A percentile compares a stretch with the other conserved stretches of the same genome.
These are phyloP conservation scores for Peromyscus californicus DNA, from an alignment of 2,113 vertebrate species.

Conservation along the genomic window DNA sequence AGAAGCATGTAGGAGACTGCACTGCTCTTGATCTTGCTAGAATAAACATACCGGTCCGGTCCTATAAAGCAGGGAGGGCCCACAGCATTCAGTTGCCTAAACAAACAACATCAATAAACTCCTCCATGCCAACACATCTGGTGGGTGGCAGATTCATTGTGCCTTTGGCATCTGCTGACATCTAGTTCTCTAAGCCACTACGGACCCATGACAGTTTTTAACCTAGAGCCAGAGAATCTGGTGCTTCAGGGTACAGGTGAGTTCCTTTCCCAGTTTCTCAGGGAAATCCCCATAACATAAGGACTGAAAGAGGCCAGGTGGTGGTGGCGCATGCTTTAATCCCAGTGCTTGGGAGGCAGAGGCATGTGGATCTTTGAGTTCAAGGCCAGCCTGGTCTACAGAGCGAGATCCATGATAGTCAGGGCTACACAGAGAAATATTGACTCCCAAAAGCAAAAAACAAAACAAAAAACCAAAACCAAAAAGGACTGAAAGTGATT, in stretches of 20 bases:
- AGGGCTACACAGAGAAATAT: background rate
- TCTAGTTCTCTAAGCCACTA: background rate
- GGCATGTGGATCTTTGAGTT: background rate
- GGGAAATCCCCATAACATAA: background rate
- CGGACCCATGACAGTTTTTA: background rate
- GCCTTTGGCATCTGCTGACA: background rate
- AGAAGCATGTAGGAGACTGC: background rate
- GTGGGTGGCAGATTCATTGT: background rate
- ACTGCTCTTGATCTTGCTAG: background rate
- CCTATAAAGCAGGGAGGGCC: slow-evolving; percentile 18
- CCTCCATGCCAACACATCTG: background rate
- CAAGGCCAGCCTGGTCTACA: background rate
- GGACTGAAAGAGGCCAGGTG: background rate
- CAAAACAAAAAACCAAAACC: background rate
- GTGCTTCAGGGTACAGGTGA: background rate
- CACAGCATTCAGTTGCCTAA: background rate
- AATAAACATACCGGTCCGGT: background rate
- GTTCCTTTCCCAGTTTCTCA: too few species aligned
- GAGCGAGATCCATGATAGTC: background rate
- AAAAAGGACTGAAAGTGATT: background rate
- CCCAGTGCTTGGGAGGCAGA: background rate
- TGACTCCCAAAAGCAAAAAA: background rate
- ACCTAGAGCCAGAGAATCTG: background rate
- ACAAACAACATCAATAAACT: background rate
- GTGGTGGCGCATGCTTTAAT: background rate